These are phyloP conservation scores for Acromyrmex echinatior DNA, from an alignment of 1,140 invertebrate species.

Conservation along the genomic window DNA sequence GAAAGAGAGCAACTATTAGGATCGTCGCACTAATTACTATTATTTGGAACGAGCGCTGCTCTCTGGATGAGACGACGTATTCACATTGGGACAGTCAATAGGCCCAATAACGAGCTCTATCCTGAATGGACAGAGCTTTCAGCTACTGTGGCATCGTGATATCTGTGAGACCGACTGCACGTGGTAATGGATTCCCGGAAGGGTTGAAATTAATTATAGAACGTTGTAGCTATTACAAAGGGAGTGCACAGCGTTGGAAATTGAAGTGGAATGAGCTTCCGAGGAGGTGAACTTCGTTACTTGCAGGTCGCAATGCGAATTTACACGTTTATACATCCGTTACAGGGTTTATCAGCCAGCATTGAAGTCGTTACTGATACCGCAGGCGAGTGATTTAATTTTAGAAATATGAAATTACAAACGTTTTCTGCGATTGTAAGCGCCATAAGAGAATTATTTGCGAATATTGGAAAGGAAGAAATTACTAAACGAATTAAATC, in stretches of 20 bases:
- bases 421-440: neutral
- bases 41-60: conserved; percentile 15
- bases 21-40: conserved; percentile 44
- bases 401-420: neutral
- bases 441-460: conserved; percentile 14
- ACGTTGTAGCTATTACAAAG: conserved; percentile 74
- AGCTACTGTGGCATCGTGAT: conserved; percentile 65
- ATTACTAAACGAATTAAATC: neutral
- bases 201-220: conserved; percentile 82
- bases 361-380: conserved; percentile 43
- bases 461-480: conserved; percentile 1
- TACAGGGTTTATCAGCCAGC: conserved; percentile 29
- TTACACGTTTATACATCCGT: conserved; percentile 59
- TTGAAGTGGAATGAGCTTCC: conserved; percentile 39
- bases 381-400: conserved; percentile 34
- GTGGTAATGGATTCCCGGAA: conserved; percentile 78
- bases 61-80: conserved; percentile 15
- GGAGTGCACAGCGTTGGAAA: conserved; percentile 46
- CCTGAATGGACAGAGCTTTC: conserved; percentile 65
- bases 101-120: conserved; percentile 33
- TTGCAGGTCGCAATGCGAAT: conserved; percentile 56
- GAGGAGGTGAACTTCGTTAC: conserved; percentile 48
- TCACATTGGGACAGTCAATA: conserved; percentile 51
- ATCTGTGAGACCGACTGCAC: conserved; percentile 76
- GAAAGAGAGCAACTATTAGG: conserved; percentile 48